These are phyloP conservation scores for Malacoraja senta DNA, from an alignment of 2,797 vertebrate species.

Conservation along the genomic window DNA sequence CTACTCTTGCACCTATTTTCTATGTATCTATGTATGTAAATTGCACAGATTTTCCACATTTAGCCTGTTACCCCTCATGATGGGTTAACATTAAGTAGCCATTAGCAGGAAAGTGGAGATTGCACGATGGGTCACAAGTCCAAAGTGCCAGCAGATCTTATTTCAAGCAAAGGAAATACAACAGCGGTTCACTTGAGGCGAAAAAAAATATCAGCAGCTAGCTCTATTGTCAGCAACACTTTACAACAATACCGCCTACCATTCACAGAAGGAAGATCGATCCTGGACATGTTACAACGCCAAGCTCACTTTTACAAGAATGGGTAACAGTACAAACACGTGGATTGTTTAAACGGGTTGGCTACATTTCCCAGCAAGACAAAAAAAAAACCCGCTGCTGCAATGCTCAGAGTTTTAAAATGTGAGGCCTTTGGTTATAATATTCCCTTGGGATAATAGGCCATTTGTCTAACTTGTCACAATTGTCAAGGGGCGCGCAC, in stretches of 20 bases:
- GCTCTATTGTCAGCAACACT: neutral
- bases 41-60: too few species aligned
- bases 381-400: too few species aligned
- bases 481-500: neutral
- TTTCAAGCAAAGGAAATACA: neutral
- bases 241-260: neutral
- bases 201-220: neutral
- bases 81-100: neutral
- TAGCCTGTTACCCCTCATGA: neutral
- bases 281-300: neutral
- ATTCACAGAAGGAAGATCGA: neutral
- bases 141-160: neutral
- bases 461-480: constrained; percentile 16
- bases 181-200: neutral
- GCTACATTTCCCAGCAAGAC: neutral
- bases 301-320: neutral
- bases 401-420: neutral
- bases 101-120: neutral
- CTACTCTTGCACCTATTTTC: too few species aligned
- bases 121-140: neutral
- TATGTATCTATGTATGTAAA: too few species aligned
- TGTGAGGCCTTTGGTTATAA: neutral
- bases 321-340: neutral
- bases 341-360: neutral
- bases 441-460: neutral